Evolutionary conservation across 2,888 invertebrate species (phyloP).

Genomic region (Hyposoter didymator): DNA sequence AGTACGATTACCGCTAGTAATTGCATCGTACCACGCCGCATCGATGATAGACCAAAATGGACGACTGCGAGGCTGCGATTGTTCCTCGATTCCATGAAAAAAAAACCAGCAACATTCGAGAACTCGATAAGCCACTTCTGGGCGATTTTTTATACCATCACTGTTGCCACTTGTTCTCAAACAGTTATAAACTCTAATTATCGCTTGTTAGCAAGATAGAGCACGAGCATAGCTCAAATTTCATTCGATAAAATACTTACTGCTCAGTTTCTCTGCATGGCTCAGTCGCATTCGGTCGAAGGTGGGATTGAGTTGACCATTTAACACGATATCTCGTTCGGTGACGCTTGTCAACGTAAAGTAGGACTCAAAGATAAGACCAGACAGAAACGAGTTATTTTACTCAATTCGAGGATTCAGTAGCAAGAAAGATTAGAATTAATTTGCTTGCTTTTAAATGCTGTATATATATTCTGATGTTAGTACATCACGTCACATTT

Average conservation of each 20-base stretch:
- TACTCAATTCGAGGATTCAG: slow-evolving; percentile 54
- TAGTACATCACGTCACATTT: not conserved
- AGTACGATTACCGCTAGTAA: slow-evolving; percentile 30
- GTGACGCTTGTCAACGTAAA: slow-evolving; percentile 41
- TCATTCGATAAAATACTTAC: slow-evolving; percentile 19
- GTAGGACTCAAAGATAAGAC: slow-evolving; percentile 68
- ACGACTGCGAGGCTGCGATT: slow-evolving; percentile 15
- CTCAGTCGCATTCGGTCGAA: not conserved
- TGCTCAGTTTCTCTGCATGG: not conserved
- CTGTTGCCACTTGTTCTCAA: not conserved
- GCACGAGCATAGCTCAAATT: not conserved
- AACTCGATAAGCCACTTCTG: slow-evolving; percentile 39
- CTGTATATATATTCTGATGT: slow-evolving; percentile 15
- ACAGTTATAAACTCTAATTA: slow-evolving; percentile 40
- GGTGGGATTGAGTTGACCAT: slow-evolving; percentile 28
- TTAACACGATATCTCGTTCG: slow-evolving; percentile 8
- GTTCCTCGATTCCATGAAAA: not conserved
- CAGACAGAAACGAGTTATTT: slow-evolving; percentile 72
- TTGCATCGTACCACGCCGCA: slow-evolving; percentile 40
- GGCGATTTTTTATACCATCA: not conserved
- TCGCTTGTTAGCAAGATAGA: slow-evolving; percentile 13
- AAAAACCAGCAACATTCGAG: not conserved
- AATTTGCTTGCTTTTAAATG: not conserved
- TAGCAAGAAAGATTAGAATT: slow-evolving; percentile 39
- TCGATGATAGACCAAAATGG: slow-evolving; percentile 45